Evolutionary conservation across 2,113 vertebrate genomes (phyloP), one percentile per base, ranked within the genome.

Genomic region (Hyaena hyaena): DNA sequence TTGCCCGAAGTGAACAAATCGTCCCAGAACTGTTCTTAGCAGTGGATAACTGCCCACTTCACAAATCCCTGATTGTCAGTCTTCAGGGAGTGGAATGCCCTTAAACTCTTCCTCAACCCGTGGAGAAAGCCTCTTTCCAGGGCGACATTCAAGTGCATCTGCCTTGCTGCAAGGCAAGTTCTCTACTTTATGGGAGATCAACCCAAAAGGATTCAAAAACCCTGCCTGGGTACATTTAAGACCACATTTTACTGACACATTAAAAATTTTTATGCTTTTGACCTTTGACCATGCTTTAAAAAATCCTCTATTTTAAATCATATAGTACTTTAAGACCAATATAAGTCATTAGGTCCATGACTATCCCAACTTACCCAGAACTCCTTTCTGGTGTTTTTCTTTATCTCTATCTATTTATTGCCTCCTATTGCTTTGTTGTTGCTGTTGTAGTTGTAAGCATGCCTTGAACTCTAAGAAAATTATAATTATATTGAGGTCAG

Each of bases 61-160:
- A 84, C 43, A 90, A 94, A 97, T 95, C 88, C 88, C 74, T 74
- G n/a, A 48, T 39, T 86, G 53, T 94, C 84, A 80, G 65, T 80
- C 48, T 80, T 74, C 55, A 92, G 69, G 45, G 43, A 87, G 39
- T 39, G 69, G 48, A 94, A 95, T 93, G 65, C 74, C 76, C 26
- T 85, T 85, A 85, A 74, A n/a, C 50, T 48, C 69, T 91, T 58
- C 19, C 35, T 83, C 66, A 73, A n/a, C 48, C 55, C 53, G 43
- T 69, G 84, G 39, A 92, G 66, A 17, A 83, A 65, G 43, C 14
- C 76, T 88, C 71, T 84, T 65, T 76, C 55, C 66, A 63, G 74
- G 55, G 63, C 24, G 35, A 21, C 12, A 15, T 45, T 90, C 35
- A 76, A 92, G 61, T 8, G 2, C 93, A 69, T 94, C 74, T 90